Evolutionary conservation across 2,797 vertebrate genomes (phyloP), one percentile per base, ranked within the genome.

Genomic region (Cichlasoma orientale): DNA sequence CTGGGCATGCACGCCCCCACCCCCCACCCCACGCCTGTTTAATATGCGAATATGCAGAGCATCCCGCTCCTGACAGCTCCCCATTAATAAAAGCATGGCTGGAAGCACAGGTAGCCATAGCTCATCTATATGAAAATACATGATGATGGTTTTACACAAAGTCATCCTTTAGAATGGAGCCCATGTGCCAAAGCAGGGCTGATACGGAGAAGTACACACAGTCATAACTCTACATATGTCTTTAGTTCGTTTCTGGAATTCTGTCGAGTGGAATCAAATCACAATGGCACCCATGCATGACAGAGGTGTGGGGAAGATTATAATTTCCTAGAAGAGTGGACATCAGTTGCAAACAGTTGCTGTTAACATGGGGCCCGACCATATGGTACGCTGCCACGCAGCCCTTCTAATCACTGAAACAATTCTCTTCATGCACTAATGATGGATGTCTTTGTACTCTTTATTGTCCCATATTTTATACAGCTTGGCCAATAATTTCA

Each of bases 31-130:
- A 97, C 94, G 96, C 96, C 98, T 99, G 97, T 99, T 99, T 99
- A 99, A 99, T 99, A 99, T 99, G 98, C 97, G 97, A 99, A 99
- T 98, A 99, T 99, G 98, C 98, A 98, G 97, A 99, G 98, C 97
- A 97, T 98, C 98, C 97, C 96, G 94, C 95, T 96, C 93, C 97
- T 98, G 98, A 99, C 98, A 99, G 97, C 96, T 96, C 96, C 96
- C 97, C 97, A 99, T 99, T 99, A 99, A 98, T 99, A 99, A 99
- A 97, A 96, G 95, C 96, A 96, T 97, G 96, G 97, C 96, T 97
- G 93, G 94, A 90, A 97, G 97, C 96, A 90, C 95, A 96, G 96
- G 94, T 96, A 96, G 96, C 95, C 95, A 98, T 99, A 98, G 98
- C 97, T 99, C 97, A 98, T 99, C 96, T 97, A 97, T 98, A 98